A percentile compares a stretch with the other conserved stretches of the same genome.
These are phyloP conservation scores for Hesperia comma DNA, from an alignment of 2,888 invertebrate species.

Conservation along the genomic window DNA sequence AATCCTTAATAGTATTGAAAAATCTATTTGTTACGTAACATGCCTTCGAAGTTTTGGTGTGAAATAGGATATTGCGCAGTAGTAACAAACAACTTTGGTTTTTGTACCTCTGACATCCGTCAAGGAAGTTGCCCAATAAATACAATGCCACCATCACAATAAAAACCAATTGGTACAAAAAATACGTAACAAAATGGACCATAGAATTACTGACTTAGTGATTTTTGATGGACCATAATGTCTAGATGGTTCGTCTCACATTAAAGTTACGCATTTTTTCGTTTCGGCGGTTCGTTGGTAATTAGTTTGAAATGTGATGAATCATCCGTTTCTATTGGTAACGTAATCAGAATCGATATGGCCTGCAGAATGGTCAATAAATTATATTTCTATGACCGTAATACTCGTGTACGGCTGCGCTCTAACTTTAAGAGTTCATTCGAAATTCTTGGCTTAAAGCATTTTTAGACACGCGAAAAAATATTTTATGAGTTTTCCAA, in stretches of 20 bases:
- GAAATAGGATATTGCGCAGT: conserved; percentile 6
- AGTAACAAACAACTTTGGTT: conserved; percentile 24
- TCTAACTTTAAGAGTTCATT: conserved; percentile 9
- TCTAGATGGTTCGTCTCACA: conserved; percentile 66
- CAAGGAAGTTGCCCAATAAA: conserved; percentile 34
- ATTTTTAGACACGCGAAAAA: conserved; percentile 21
- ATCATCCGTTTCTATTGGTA: conserved; percentile 79
- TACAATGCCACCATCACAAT: conserved; percentile 25
- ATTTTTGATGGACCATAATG: conserved; percentile 65
- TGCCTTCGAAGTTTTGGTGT: conserved; percentile 1
- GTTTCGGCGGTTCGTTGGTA: conserved; percentile 56
- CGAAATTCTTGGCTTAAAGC: conserved; percentile 23
- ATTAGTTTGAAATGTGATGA: conserved; percentile 83
- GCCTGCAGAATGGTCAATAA: conserved; percentile 49
- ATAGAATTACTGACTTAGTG: conserved; percentile 56
- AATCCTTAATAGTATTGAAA: too few relatives aligned
- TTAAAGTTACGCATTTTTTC: conserved; percentile 68
- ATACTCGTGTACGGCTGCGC: conserved; percentile 9
- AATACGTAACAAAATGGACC: conserved; percentile 40
- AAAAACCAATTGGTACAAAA: conserved; percentile 30
- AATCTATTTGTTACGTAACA: not conserved
- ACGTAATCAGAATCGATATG: conserved; percentile 54
- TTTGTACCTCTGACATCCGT: conserved; percentile 31
- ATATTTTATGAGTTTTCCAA: conserved; percentile 51
- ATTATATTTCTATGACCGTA: conserved; percentile 31